A percentile compares a stretch with the other conserved stretches of the same genome.
phyloP scores from a whole-genome alignment of 2,113 vertebrate genomes.

The Odontophorus gujanensis region DNA sequence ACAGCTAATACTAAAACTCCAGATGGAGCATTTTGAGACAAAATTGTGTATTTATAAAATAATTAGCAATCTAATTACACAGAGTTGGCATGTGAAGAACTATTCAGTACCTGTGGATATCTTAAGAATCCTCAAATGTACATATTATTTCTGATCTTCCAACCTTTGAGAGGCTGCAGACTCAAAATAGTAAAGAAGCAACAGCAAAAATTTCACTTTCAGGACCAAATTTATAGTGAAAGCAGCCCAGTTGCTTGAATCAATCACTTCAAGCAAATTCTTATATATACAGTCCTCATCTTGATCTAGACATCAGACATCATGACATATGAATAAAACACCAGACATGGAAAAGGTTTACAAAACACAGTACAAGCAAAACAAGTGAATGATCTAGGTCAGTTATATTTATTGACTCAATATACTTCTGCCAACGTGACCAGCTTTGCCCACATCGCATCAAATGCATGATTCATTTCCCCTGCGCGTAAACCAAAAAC shows the following conservation, averaged over 20 bases:
- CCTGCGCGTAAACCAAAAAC: not conserved
- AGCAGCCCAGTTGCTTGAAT: not conserved
- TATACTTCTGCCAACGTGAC: not conserved
- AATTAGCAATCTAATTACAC: not conserved
- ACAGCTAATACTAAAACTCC: not conserved
- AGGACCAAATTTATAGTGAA: not conserved
- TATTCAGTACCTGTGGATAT: not conserved
- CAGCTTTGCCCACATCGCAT: not conserved
- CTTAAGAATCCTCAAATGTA: not conserved
- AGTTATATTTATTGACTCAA: constrained; percentile 15
- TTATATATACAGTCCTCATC: not conserved
- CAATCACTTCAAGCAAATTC: not conserved
- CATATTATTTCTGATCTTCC: not conserved
- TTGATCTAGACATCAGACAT: constrained; percentile 9
- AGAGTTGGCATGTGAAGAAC: not conserved
- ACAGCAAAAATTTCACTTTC: not conserved
- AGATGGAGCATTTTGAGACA: not conserved
- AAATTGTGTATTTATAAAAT: not conserved
- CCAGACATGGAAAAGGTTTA: constrained; percentile 3
- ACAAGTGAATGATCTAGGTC: not conserved
- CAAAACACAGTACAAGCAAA: constrained; percentile 5
- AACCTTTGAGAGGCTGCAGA: not conserved
- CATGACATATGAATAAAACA: constrained; percentile 2
- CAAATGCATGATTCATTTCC: not conserved
- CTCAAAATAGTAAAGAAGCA: not conserved